Conservation (phyloP, 2,797 vertebrate species). For the Cryptoblepharus egeriae region DNA sequence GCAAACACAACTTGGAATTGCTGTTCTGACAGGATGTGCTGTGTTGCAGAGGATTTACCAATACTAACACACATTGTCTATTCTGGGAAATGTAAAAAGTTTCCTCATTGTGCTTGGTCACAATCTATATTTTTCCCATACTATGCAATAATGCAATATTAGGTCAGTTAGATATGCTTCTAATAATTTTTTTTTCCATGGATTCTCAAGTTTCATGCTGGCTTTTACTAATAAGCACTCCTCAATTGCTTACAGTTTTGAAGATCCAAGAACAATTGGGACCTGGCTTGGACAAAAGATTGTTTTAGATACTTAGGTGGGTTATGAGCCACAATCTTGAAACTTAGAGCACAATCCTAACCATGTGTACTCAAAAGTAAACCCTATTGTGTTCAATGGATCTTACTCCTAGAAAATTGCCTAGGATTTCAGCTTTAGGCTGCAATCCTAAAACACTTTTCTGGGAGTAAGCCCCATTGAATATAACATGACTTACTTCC, state of each 20-base stretch:
- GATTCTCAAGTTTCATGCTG: background rate
- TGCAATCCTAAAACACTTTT: too few species aligned
- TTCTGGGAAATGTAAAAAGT: background rate
- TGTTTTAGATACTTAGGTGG: background rate
- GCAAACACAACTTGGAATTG: background rate
- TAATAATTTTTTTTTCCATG: background rate
- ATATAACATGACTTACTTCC: too few species aligned
- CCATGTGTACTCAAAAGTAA: too few species aligned
- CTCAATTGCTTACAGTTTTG: background rate
- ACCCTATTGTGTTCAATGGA: too few species aligned
- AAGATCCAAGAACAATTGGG: background rate
- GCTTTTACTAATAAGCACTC: background rate
- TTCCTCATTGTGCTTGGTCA: background rate
- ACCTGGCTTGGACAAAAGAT: background rate
- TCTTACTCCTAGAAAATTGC: too few species aligned
- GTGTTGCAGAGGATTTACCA: constrained; percentile 2
- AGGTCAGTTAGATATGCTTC: background rate
- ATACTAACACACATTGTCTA: background rate
- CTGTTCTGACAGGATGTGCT: background rate
- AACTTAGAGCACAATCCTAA: too few species aligned
- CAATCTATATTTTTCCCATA: background rate
- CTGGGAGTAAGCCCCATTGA: too few species aligned
- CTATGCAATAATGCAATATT: background rate
- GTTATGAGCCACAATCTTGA: background rate
- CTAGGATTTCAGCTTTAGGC: too few species aligned